Percentiles rank a stretch among this genome's conserved stretches.
Evolutionary conservation across 2,113 vertebrate genomes (phyloP).

Genomic region (Ceratotherium simum): DNA sequence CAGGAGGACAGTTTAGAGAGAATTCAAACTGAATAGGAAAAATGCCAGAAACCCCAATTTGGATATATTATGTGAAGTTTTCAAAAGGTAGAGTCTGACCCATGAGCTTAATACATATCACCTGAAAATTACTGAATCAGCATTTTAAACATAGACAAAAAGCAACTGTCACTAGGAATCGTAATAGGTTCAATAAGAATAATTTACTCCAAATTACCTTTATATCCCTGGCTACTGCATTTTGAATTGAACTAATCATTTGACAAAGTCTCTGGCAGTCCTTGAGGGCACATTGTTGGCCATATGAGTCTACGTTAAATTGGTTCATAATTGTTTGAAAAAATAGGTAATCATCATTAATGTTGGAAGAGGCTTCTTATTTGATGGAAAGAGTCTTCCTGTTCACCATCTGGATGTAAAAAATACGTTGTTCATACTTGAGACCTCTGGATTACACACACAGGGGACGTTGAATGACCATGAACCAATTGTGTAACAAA

Average conservation of each 20-base stretch:
- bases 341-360: neutral
- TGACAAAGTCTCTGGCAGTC: neutral
- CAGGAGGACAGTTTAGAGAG: neutral
- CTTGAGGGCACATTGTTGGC: neutral
- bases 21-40: neutral
- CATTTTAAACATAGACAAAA: neutral
- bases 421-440: neutral
- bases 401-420: neutral
- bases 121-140: neutral
- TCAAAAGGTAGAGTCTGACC: neutral
- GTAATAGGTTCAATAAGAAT: neutral
- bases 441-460: too few species aligned
- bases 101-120: neutral
- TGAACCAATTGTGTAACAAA: neutral
- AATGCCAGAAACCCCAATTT: neutral
- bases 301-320: neutral
- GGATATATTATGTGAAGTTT: neutral
- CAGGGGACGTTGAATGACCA: rapidly evolving
- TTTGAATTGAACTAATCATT: neutral
- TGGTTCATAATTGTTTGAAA: neutral
- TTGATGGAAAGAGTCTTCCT: neutral
- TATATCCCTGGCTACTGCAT: neutral
- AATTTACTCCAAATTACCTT: neutral
- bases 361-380: too few species aligned
- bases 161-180: neutral